Percentiles rank a stretch among this genome's conserved stretches.
Conservation (phyloP, 2,888 invertebrate genomes). For the Euplagia quadripunctaria region DNA sequence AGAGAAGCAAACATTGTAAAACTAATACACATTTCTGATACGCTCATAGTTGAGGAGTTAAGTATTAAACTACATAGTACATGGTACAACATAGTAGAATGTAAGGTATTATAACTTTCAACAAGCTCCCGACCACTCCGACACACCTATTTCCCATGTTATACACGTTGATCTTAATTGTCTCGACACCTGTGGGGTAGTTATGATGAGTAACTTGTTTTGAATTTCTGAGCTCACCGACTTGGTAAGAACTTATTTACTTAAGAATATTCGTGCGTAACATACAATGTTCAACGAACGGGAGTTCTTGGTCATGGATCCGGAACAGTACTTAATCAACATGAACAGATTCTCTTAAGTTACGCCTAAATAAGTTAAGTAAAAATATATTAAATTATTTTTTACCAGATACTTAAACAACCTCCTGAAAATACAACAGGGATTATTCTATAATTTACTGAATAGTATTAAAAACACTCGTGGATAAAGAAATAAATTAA, state of each 20-base stretch:
- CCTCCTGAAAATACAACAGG: too few relatives aligned
- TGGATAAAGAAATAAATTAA: too few relatives aligned
- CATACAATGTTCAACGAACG: not conserved
- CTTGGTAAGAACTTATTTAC: not conserved
- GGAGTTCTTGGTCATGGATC: not conserved
- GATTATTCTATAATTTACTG: too few relatives aligned
- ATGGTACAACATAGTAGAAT: not conserved
- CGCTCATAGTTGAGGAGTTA: not conserved
- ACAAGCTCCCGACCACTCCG: not conserved
- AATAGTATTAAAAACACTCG: too few relatives aligned
- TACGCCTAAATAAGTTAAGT: too few relatives aligned
- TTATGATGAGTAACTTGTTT: not conserved
- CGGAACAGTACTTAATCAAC: not conserved
- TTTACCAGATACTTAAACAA: too few relatives aligned
- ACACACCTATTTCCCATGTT: not conserved
- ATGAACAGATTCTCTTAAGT: not conserved
- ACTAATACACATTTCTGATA: not conserved
- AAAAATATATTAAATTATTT: too few relatives aligned
- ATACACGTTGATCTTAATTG: slow-evolving; percentile 1
- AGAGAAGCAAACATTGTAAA: not conserved
- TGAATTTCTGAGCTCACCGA: not conserved
- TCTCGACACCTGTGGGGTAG: not conserved
- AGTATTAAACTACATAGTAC: not conserved
- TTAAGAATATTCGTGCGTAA: not conserved
- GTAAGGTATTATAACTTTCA: not conserved